Conservation (phyloP, 2,888 invertebrate species). For the Lithosia quadra region DNA sequence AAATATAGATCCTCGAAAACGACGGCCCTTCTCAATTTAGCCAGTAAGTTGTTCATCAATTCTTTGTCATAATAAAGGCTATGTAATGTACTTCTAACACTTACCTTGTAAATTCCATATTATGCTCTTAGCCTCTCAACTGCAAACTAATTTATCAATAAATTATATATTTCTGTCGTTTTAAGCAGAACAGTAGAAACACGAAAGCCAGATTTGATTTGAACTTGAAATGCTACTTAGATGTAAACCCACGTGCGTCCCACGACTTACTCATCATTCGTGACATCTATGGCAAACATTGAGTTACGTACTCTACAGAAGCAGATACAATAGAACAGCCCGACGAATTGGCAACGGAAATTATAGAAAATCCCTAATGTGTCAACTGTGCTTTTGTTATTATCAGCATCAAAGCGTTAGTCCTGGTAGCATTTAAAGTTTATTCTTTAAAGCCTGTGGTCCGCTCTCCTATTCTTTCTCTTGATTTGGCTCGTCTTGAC, state of each 20-base stretch:
- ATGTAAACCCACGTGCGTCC: conserved; percentile 1
- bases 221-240: conserved; percentile 1
- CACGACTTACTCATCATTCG: neutral
- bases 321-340: neutral
- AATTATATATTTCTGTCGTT: neutral
- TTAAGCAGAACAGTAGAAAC: neutral
- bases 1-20: neutral
- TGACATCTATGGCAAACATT: conserved; percentile 3
- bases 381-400: too few species aligned
- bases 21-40: neutral
- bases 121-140: neutral
- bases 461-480: too few species aligned
- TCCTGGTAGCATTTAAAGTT: too few species aligned
- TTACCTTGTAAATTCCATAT: neutral
- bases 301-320: neutral
- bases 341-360: neutral
- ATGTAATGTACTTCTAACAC: too few species aligned
- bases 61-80: too few species aligned
- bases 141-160: neutral
- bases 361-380: neutral
- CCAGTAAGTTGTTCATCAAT: neutral
- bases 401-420: neutral
- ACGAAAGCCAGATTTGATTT: neutral
- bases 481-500: too few species aligned
- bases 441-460: too few species aligned